Base-by-base conservation (phyloP, 1,140 invertebrate species). In the Antheraea pernyi region DNA sequence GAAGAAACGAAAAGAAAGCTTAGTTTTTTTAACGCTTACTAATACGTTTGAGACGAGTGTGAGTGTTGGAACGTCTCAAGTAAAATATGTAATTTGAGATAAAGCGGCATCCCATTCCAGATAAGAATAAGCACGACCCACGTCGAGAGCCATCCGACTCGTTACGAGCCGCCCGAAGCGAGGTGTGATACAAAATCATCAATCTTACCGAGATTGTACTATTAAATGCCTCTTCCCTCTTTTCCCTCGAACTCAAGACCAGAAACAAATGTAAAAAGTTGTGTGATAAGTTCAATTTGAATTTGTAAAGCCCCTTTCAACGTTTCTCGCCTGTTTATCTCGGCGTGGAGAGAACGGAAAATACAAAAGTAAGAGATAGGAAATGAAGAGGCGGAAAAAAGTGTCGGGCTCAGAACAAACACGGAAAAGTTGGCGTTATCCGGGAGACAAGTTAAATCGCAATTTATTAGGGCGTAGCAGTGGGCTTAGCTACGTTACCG, bases 181-280 rank as follows among this genome's bases (percentile, higher is more conserved):
- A 92, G 90, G 88, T 91, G 89, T 91, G 90, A 92, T 91, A 92
- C 90, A 91, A 91, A 92, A 91, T 92, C 90, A 92, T 92, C 90
- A 92, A 91, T 92, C 90, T 92, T 91, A 72, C 88, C 88, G 84
- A 90, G 90, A 91, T 92, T 91, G 88, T 90, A 90, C 90, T 91
- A 91, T 92, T 92, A 92, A 92, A 92, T 89, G 88, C 90, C 86
- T 90, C 88, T 84, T 86, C 88, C 88, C 84, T 91, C 85, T 85
- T 87, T 89, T 89, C 83, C 86, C 78, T 85, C 86, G 84, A 89
- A 90, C 86, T 89, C 82, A 73, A 89, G 86, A 90, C 90, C 90
- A 91, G 90, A 92, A 92, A 92, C 88, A 92, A 92, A 92, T 92
- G 90, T 92, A 92, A 92, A 92, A 92, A 92, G 90, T 92, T 92